Base-by-base conservation (phyloP, 2,888 invertebrate species). In the Platypus cylindrus region DNA sequence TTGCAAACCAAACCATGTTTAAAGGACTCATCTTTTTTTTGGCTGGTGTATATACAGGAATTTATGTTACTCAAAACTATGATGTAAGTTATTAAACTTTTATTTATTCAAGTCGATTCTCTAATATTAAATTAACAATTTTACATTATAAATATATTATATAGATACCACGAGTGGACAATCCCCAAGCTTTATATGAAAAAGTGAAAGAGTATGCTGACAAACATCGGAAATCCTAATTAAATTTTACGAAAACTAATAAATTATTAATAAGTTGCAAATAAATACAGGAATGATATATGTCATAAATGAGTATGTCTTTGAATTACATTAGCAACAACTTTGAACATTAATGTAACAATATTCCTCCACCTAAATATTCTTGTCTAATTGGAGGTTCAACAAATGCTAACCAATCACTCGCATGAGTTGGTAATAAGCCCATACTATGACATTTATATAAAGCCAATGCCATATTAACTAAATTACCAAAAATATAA, bases 361-460 rank as follows among this genome's bases (percentile, higher is more conserved):
- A 70, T 39, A 80, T 58, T 34, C 89, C 89, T 43, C 90, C 90
- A 25, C 86, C 86, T 50, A 84, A 78, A 63, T 80, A 83, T 62
- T 90, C 90, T 38, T 83, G 68, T 54, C 86, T 70, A 34, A 76
- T 75, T 56, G 83, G 85, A 2, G 93, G 87, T 56, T 94, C 86
- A 34, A 91, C 87, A 69, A 97, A 97, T 34, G 95, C 94, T 41
- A 97, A 64, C 97, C 97, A 97, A 62, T 97, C 97, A 24, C 95
- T 95, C 1, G 94, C 80, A 64, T 97, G 93, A 30, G 94, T 94
- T 2, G 97, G 97, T 34, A 97, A 64, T 16, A 97, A 62, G 2
- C 95, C 97, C 94, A 97, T 95, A 43, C 90, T 90, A 54, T 95
- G 93, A 59, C 95, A 97, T 63, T 97, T 97, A 59, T 95, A 97